A percentile compares a stretch with the other conserved stretches of the same genome.
These are phyloP conservation scores for Oreortyx pictus DNA, from an alignment of 2,797 vertebrate genomes.

Conservation along the genomic window DNA sequence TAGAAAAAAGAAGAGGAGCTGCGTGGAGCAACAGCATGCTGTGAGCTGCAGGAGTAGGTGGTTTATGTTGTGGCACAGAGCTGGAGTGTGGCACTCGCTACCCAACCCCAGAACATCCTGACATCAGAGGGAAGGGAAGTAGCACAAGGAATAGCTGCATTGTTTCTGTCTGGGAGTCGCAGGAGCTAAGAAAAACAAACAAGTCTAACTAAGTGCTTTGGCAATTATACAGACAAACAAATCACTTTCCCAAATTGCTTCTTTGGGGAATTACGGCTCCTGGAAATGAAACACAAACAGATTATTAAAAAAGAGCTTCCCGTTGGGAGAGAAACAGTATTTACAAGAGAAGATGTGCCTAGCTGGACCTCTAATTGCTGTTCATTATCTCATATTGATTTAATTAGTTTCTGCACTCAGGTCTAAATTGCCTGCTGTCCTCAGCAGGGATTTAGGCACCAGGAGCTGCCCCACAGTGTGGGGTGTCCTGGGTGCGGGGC, in stretches of 20 bases:
- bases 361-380: conserved; percentile 95
- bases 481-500: neutral
- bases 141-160: neutral
- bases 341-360: conserved; percentile 90
- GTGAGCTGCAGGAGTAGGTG: neutral
- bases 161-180: conserved; percentile 50
- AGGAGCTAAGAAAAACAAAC: conserved; percentile 74
- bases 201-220: conserved; percentile 83
- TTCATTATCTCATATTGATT: conserved; percentile 99
- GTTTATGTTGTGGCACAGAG: too few species aligned
- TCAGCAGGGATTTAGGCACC: conserved; percentile 80
- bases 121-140: neutral
- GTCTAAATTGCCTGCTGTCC: conserved; percentile 89
- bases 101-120: fast-evolving
- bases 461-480: neutral
- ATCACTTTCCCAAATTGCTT: conserved; percentile 93
- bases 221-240: conserved; percentile 90
- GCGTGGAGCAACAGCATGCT: neutral
- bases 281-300: conserved; percentile 96
- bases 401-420: conserved; percentile 93
- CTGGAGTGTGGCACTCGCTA: neutral
- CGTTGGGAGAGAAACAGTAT: conserved; percentile 90
- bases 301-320: conserved; percentile 93
- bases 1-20: fast-evolving
- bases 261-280: conserved; percentile 92